Evolutionary conservation across 2,888 invertebrate genomes (phyloP).

Genomic region (Oscheius sp.): DNA sequence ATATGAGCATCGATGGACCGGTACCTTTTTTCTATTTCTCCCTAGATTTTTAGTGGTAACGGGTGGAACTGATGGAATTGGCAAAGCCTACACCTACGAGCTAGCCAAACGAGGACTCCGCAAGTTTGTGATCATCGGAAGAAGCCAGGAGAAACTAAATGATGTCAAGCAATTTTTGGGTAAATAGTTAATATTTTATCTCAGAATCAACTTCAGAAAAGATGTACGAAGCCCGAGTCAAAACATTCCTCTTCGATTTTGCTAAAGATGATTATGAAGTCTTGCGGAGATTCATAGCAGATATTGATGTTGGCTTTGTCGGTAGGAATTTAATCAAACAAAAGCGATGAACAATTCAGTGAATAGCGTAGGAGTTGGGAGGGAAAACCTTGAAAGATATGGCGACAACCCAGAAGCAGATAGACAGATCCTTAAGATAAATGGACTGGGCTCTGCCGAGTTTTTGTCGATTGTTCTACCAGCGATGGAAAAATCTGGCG

Average conservation of each 20-base stretch:
- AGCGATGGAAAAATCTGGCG: conserved; percentile 65
- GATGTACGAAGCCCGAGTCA: conserved; percentile 41
- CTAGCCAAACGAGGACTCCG: conserved; percentile 61
- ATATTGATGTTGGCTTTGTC: conserved; percentile 65
- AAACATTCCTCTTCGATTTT: conserved; percentile 65
- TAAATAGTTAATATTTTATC: conserved; percentile 28
- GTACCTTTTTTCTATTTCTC: too few species aligned
- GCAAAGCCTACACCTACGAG: conserved; percentile 63
- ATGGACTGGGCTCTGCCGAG: conserved; percentile 66
- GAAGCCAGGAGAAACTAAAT: conserved; percentile 59
- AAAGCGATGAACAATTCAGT: conserved; percentile 43
- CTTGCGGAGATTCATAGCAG: conserved; percentile 54
- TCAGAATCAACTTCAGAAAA: conserved; percentile 38
- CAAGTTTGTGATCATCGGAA: conserved; percentile 66
- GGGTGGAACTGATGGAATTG: conserved; percentile 67
- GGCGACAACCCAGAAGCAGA: conserved; percentile 66
- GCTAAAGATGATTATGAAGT: conserved; percentile 52
- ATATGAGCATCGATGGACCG: conserved; percentile 62
- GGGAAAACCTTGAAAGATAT: conserved; percentile 64
- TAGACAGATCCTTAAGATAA: conserved; percentile 62
- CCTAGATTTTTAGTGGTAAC: conserved; percentile 58
- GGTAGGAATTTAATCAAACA: conserved; percentile 35
- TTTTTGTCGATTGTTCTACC: conserved; percentile 64
- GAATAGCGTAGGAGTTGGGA: conserved; percentile 67
- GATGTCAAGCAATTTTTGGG: conserved; percentile 60